Evolutionary conservation across 2,113 vertebrate species (phyloP).

Genomic region (Menura novaehollandiae): DNA sequence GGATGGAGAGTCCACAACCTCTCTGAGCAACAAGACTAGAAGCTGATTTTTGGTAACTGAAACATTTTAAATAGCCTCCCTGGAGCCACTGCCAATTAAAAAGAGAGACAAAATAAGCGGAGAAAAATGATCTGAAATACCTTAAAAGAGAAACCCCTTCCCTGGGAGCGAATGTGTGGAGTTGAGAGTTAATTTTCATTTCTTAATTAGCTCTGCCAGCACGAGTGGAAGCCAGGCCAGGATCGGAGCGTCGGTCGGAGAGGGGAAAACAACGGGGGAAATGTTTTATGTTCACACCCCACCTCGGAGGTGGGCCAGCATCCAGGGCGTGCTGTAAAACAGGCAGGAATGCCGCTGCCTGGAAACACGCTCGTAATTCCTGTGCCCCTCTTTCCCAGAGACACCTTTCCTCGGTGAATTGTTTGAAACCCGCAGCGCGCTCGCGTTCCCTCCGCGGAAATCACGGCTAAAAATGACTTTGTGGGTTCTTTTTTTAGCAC

Average conservation of each 20-base stretch:
- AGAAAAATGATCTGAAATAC: not conserved
- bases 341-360: not conserved
- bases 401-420: not conserved
- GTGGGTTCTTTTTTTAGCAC: not conserved
- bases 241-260: not conserved
- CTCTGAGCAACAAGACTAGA: not conserved
- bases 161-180: not conserved
- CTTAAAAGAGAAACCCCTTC: not conserved
- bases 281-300: slow-evolving; percentile 45
- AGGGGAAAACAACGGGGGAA: not conserved
- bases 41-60: not conserved
- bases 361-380: not conserved
- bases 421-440: not conserved
- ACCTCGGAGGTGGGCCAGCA: not conserved
- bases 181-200: not conserved
- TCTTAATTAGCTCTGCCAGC: not conserved
- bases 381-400: not conserved
- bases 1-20: not conserved
- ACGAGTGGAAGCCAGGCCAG: accelerated
- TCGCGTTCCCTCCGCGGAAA: not conserved
- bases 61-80: not conserved
- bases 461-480: not conserved
- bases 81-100: not conserved
- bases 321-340: not conserved
- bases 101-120: not conserved